phyloP scores from a whole-genome alignment of 2,113 vertebrate species.

The Mugil cephalus region DNA sequence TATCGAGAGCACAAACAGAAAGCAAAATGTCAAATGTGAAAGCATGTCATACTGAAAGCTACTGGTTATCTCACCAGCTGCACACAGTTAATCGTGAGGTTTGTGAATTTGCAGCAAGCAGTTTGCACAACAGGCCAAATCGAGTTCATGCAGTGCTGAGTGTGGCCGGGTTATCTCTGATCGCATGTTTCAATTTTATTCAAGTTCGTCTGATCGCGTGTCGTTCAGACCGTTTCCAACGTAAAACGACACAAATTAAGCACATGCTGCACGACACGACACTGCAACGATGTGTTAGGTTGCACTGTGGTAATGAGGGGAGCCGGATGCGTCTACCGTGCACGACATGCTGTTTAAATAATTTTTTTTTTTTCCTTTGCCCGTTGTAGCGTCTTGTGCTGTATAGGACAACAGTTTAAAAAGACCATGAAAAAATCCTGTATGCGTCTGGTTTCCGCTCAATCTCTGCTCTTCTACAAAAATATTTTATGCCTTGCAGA shows the following conservation, averaged over 20 bases:
- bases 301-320: constrained; percentile 52
- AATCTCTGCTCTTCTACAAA: constrained; percentile 73
- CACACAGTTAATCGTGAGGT: constrained; percentile 53
- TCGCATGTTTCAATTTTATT: constrained; percentile 34
- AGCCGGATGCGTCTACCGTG: constrained; percentile 60
- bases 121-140: constrained; percentile 57
- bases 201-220: constrained; percentile 43
- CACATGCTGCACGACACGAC: constrained; percentile 73
- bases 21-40: constrained; percentile 46
- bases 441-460: constrained; percentile 49
- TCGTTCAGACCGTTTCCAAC: constrained; percentile 52
- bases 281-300: constrained; percentile 53
- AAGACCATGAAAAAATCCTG: constrained; percentile 45
- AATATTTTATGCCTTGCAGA: constrained; percentile 78
- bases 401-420: constrained; percentile 46
- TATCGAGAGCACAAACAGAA: constrained; percentile 56
- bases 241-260: constrained; percentile 70
- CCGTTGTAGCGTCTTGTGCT: constrained; percentile 68
- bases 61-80: constrained; percentile 38
- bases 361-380: constrained; percentile 16
- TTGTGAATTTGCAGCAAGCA: constrained; percentile 49
- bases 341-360: constrained; percentile 63
- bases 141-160: constrained; percentile 62
- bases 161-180: constrained; percentile 25
- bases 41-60: constrained; percentile 33